Percentiles rank a stretch among this genome's conserved stretches.
These are phyloP conservation scores for Crocuta crocuta DNA, from an alignment of 2,113 vertebrate species.

Conservation along the genomic window DNA sequence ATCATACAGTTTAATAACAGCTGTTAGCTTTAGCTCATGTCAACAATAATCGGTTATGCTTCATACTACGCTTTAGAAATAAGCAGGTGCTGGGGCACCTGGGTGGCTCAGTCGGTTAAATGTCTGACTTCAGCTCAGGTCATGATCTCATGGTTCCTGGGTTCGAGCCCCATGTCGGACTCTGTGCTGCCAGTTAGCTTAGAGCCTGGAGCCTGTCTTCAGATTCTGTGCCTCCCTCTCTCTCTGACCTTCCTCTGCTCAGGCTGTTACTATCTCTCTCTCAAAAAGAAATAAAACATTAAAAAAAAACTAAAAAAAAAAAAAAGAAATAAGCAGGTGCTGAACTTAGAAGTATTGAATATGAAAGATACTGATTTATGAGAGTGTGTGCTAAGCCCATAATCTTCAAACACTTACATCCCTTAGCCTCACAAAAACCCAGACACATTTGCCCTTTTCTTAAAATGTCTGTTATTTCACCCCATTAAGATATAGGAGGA, in stretches of 20 bases:
- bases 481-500: slow-evolving; percentile 12
- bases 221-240: no score
- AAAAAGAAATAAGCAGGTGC: slow-evolving; percentile 6
- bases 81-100: not conserved
- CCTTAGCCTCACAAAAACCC: not conserved
- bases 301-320: no score
- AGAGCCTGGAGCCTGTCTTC: no score
- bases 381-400: not conserved
- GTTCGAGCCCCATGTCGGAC: no score
- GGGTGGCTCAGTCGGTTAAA: no score
- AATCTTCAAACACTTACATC: slow-evolving; percentile 12
- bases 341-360: not conserved
- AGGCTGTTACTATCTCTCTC: no score
- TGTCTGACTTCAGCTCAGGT: no score
- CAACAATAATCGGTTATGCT: not conserved
- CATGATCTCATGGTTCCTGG: no score
- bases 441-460: not conserved
- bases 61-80: slow-evolving; percentile 34
- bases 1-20: not conserved
- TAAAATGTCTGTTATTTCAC: not conserved
- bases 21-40: slow-evolving; percentile 25
- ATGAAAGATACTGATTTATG: not conserved
- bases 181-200: no score
- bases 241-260: no score
- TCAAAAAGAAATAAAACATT: no score